These are phyloP conservation scores for Ceratina australensis DNA, from an alignment of 1,140 invertebrate genomes.

Conservation along the genomic window DNA sequence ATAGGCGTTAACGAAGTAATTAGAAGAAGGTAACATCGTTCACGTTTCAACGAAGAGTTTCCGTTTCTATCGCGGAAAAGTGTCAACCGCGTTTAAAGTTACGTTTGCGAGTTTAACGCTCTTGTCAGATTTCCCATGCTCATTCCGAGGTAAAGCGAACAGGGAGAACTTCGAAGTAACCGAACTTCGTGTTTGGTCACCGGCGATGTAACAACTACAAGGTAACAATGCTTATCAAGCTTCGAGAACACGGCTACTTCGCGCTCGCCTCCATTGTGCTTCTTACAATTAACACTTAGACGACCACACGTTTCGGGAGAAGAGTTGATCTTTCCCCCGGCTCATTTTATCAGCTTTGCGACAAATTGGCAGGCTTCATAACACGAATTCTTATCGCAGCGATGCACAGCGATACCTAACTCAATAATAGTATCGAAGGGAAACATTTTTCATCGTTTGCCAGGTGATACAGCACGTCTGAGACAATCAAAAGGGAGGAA, in stretches of 20 bases:
- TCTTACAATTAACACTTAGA: no score
- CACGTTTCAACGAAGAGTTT: background rate
- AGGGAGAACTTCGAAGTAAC: background rate
- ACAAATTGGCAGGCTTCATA: no score
- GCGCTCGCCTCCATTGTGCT: background rate
- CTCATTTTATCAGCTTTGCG: no score
- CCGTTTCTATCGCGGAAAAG: background rate
- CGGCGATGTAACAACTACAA: background rate
- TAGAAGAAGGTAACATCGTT: background rate
- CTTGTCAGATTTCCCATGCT: background rate
- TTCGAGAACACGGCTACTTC: background rate
- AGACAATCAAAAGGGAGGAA: background rate
- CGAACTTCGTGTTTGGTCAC: background rate
- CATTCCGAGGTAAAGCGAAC: background rate
- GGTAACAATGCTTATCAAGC: background rate
- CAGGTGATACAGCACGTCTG: slow-evolving; percentile 1
- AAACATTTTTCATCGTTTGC: slow-evolving; percentile 19
- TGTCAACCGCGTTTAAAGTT: background rate
- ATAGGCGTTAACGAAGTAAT: background rate
- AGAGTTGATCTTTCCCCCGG: no score
- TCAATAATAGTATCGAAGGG: background rate
- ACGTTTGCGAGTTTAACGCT: background rate
- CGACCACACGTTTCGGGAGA: no score
- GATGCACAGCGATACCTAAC: no score
- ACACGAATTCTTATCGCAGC: background rate